phyloP scores from a whole-genome alignment of 2,113 vertebrate species.

The Patagioenas fasciata region DNA sequence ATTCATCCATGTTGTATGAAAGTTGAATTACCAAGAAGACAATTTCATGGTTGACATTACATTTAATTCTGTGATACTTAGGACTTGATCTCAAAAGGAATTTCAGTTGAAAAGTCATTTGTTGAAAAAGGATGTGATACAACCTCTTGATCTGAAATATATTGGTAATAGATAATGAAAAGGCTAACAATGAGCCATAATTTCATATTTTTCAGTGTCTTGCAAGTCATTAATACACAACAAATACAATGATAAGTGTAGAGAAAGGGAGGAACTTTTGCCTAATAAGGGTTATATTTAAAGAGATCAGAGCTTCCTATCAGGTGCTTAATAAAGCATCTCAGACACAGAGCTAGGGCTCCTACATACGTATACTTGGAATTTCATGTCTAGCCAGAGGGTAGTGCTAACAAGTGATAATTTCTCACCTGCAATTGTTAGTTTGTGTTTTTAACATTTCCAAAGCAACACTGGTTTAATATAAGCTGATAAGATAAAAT shows the following conservation, averaged over 20 bases:
- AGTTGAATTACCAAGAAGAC: background rate
- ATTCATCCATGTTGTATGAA: background rate
- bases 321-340: background rate
- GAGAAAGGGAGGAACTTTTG: background rate
- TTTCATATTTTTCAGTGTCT: background rate
- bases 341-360: background rate
- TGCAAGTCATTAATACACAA: background rate
- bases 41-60: background rate
- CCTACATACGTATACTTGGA: background rate
- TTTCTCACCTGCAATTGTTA: background rate
- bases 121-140: background rate
- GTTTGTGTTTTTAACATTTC: background rate
- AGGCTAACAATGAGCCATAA: background rate
- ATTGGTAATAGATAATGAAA: background rate
- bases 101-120: background rate
- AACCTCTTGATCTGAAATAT: background rate
- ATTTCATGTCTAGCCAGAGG: background rate
- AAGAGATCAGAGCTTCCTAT: background rate
- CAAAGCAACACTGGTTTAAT: background rate
- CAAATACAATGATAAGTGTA: background rate
- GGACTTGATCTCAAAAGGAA: background rate
- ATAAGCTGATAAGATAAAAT: background rate
- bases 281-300: background rate
- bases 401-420: background rate
- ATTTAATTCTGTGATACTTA: background rate